Evolutionary conservation across 2,888 invertebrate species (phyloP), one percentile per base, ranked within the genome.

Genomic region (Molorchus minor): DNA sequence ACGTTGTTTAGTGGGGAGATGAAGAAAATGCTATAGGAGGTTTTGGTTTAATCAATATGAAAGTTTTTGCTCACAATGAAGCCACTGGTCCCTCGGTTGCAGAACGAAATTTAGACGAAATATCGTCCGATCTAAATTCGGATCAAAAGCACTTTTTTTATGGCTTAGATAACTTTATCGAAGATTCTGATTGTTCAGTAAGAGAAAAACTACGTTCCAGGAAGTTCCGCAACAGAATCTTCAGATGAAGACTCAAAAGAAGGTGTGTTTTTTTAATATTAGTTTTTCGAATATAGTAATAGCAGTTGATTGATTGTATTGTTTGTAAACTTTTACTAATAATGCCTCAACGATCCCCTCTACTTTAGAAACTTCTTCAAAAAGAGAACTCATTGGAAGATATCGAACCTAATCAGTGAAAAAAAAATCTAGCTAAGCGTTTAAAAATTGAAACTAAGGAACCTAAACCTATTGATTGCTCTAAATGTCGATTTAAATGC

Each of bases 401-500:
- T 30, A 33, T 13, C 19, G 36, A 43, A 2, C 53, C 44, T 8
- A 43, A 20, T 53, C 15, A 17, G 12, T 53, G 44, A 44, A 33
- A 53, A 15, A 44, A 44, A 43, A n/a, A 35, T 8, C 4, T 17
- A 30, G 3, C 19, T 1, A 53, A 43, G 29, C 44, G 43, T 17
- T 17, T 35, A 30, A 43, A 53, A 53, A 53, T 43, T 7, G 35
- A 44, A 12, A 15, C 30, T 21, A 53, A 44, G n/a, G 19, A 17
- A 8, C 53, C 44, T 19, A 35, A 44, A 21, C 20, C 33, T 7
- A 25, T 43, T 19, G 43, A 53, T 10, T 53, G 44, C 13, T 44
- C 43, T 44, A 53, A 53, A 13, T 44, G 53, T 30, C 40, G 53
- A 10, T 53, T 53, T 44, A 44, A 53, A n/a, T 53, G 21, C 19